A percentile compares a stretch with the other conserved stretches of the same genome.
phyloP scores from a whole-genome alignment of 2,113 vertebrate species.

The Dermatemys mawii region DNA sequence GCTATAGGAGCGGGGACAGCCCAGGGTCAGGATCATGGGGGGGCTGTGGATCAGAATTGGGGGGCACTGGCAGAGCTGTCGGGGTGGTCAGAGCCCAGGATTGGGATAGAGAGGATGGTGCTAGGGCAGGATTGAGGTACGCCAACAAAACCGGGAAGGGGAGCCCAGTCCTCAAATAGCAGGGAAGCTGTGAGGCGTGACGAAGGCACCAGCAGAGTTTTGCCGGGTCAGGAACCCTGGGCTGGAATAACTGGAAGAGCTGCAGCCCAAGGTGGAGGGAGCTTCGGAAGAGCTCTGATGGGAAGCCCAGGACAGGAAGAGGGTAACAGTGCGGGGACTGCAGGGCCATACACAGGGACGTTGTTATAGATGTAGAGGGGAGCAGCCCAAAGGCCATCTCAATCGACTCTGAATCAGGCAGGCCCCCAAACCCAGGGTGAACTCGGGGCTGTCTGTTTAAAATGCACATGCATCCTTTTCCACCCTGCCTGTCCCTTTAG shows the following conservation, averaged over 20 bases:
- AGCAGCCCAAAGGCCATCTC: neutral
- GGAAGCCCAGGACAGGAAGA: neutral
- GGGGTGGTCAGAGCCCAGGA: neutral
- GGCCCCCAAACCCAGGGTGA: neutral
- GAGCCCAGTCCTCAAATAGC: neutral
- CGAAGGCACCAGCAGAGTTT: rapidly evolving
- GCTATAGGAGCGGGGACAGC: neutral
- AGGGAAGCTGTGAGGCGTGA: rapidly evolving
- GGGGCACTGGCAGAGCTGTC: neutral
- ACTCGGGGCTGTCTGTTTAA: neutral
- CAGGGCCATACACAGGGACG: neutral
- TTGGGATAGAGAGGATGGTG: neutral
- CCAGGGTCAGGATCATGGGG: neutral
- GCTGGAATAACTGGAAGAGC: rapidly evolving
- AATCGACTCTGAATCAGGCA: neutral
- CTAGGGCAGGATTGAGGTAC: neutral
- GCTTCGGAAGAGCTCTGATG: neutral
- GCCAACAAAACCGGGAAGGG: neutral
- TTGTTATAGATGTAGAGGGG: neutral
- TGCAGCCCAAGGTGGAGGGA: neutral
- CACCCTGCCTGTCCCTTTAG: rapidly evolving
- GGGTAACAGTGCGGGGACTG: neutral
- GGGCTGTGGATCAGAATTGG: neutral
- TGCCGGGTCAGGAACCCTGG: rapidly evolving
- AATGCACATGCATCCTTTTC: neutral